A percentile compares a stretch with the other conserved stretches of the same genome.
phyloP scores from a whole-genome alignment of 2,797 vertebrate species.

The Phrynocephalus vlangalii region DNA sequence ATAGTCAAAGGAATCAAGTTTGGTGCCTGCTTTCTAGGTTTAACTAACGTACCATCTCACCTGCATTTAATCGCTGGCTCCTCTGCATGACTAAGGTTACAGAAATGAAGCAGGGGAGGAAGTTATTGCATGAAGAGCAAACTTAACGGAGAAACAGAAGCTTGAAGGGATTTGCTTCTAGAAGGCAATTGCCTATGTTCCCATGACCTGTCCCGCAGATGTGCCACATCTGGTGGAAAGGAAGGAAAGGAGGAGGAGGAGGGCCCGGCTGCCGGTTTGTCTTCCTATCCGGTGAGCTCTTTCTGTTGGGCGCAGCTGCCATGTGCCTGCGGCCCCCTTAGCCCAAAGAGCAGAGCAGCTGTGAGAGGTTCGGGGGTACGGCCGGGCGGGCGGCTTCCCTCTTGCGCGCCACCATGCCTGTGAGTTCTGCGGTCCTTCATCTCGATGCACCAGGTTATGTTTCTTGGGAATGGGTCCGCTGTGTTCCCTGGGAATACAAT shows the following conservation, averaged over 20 bases:
- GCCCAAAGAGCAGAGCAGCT: background rate
- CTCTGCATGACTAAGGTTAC: too few species aligned
- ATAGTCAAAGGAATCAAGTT: too few species aligned
- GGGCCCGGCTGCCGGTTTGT: fast-evolving
- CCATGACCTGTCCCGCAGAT: background rate
- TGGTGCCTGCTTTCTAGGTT: too few species aligned
- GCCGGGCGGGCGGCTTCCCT: background rate
- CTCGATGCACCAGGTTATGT: conserved; percentile 41
- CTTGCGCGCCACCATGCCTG: fast-evolving
- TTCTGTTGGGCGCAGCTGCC: background rate
- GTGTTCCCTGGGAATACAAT: conserved; percentile 72
- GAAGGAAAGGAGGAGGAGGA: background rate
- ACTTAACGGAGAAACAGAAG: too few species aligned
- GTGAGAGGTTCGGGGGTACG: background rate
- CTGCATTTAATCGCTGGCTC: too few species aligned
- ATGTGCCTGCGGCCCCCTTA: fast-evolving
- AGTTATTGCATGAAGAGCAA: too few species aligned
- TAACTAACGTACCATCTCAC: too few species aligned
- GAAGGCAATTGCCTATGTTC: background rate
- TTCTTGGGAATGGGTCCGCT: conserved; percentile 57
- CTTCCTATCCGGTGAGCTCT: background rate
- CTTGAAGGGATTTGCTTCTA: background rate
- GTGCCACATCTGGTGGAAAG: background rate
- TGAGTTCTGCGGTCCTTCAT: background rate
- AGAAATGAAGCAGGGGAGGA: too few species aligned